phyloP scores from a whole-genome alignment of 1,140 invertebrate species.

The Neodiprion virginianus region DNA sequence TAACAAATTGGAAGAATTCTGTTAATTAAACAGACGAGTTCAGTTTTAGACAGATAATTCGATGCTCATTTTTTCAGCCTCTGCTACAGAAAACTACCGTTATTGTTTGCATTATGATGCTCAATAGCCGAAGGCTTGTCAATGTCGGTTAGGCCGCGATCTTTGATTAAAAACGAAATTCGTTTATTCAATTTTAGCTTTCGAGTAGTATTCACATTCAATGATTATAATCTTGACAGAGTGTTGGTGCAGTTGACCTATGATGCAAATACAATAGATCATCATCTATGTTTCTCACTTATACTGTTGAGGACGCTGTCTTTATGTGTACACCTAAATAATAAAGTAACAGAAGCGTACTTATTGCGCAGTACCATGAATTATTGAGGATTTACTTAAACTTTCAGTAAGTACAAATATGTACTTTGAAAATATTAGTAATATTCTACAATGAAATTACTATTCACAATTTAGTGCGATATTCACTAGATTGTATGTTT shows the following conservation, averaged over 20 bases:
- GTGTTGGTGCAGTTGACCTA: not conserved
- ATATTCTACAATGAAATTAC: not conserved
- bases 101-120: not conserved
- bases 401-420: not conserved
- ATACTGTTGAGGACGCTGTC: not conserved
- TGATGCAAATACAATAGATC: not conserved
- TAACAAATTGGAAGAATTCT: not conserved
- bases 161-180: not conserved
- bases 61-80: constrained; percentile 1
- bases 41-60: not conserved
- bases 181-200: not conserved
- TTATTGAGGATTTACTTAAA: not conserved
- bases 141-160: not conserved
- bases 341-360: not conserved
- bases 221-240: not conserved
- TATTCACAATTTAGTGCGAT: constrained; percentile 5
- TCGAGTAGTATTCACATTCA: not conserved
- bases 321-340: constrained; percentile 1
- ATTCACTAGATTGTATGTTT: constrained; percentile 1
- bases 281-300: not conserved
- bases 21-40: not conserved
- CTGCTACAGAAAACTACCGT: not conserved
- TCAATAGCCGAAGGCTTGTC: not conserved
- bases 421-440: not conserved
- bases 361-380: not conserved